Evolutionary conservation across 2,113 vertebrate genomes (phyloP).

Genomic region (Arothron firmamentum): DNA sequence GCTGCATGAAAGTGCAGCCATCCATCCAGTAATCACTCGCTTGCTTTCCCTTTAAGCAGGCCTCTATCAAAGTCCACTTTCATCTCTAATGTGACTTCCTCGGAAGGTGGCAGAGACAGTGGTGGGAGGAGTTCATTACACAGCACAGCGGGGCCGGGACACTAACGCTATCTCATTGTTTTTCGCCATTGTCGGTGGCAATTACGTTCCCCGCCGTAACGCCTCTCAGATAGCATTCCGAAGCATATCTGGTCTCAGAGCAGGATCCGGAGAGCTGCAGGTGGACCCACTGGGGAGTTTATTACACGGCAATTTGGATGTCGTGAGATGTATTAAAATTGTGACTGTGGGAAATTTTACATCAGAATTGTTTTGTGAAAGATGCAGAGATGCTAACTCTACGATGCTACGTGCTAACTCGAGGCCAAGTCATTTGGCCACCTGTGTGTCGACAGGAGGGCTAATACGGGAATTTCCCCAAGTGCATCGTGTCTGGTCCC

Average conservation of each 20-base stretch:
- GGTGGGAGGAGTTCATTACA: constrained; percentile 21
- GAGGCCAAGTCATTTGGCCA: too few species aligned
- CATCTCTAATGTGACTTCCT: constrained; percentile 63
- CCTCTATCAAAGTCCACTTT: constrained; percentile 66
- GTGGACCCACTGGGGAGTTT: background rate
- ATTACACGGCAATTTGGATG: too few species aligned
- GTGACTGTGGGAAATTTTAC: too few species aligned
- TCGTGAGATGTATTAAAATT: too few species aligned
- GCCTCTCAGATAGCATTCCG: constrained; percentile 8
- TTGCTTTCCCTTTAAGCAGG: constrained; percentile 53
- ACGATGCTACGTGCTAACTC: too few species aligned
- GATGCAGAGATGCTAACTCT: too few species aligned
- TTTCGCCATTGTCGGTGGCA: constrained; percentile 49
- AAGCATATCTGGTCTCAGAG: constrained; percentile 30
- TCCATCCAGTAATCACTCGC: constrained; percentile 56
- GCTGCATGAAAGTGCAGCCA: constrained; percentile 57
- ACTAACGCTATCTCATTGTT: constrained; percentile 38
- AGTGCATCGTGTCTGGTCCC: too few species aligned
- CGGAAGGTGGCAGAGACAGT: constrained; percentile 31
- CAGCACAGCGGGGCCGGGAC: constrained; percentile 31
- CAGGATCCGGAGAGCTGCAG: background rate
- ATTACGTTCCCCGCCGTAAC: constrained; percentile 41
- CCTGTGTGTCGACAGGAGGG: too few species aligned
- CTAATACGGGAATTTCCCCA: too few species aligned
- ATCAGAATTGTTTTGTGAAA: too few species aligned